These are phyloP conservation scores for Musca vetustissima DNA, from an alignment of 1,140 invertebrate genomes.

Conservation along the genomic window DNA sequence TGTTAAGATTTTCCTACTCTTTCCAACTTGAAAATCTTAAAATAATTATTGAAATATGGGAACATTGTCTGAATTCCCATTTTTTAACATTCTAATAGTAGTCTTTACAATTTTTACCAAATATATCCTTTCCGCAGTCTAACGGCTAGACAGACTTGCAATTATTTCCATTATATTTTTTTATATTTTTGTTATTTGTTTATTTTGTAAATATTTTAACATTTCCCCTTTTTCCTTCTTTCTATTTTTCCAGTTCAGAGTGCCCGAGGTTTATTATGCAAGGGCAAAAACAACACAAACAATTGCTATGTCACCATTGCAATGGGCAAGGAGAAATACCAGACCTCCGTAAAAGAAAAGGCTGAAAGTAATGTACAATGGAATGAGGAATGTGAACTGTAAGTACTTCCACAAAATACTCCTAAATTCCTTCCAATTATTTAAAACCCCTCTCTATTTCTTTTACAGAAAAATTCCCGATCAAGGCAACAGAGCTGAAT, in stretches of 20 bases:
- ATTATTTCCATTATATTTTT: no score
- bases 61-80: no score
- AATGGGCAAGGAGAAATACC: constrained; percentile 93
- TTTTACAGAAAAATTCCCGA: constrained; percentile 72
- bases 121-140: no score
- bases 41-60: no score
- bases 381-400: constrained; percentile 95
- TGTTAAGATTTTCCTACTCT: no score
- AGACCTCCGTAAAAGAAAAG: constrained; percentile 93
- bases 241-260: constrained; percentile 66
- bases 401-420: constrained; percentile 54
- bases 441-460: constrained; percentile 24
- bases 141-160: no score
- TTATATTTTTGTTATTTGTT: no score
- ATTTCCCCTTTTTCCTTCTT: not conserved
- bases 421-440: not conserved
- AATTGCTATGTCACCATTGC: constrained; percentile 94
- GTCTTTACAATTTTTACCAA: no score
- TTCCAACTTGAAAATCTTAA: no score
- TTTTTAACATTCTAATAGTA: no score
- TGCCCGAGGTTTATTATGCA: constrained; percentile 81
- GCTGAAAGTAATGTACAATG: constrained; percentile 80
- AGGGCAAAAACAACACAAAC: constrained; percentile 90
- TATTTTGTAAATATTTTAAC: not conserved
- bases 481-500: constrained; percentile 83